These are phyloP conservation scores for Harpagifer antarcticus DNA, from an alignment of 2,797 vertebrate genomes.

Conservation along the genomic window DNA sequence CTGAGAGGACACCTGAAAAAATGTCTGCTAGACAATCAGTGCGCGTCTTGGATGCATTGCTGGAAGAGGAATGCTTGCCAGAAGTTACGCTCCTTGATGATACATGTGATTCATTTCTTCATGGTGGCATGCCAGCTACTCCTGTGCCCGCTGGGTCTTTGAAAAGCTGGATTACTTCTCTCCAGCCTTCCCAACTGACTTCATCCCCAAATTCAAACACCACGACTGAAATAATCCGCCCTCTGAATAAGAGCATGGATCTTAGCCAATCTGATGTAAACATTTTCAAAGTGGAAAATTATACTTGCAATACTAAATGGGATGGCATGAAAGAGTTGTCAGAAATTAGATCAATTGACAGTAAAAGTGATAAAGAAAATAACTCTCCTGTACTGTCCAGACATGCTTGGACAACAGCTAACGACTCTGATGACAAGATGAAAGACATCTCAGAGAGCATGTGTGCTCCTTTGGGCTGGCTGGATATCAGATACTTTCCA, in stretches of 20 bases:
- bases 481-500: constrained; percentile 49
- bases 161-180: constrained; percentile 15
- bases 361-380: neutral
- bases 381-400: constrained; percentile 2
- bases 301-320: constrained; percentile 10
- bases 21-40: neutral
- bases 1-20: constrained; percentile 3
- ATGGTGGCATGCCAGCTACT: constrained; percentile 9
- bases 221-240: neutral
- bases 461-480: neutral
- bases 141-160: constrained; percentile 9
- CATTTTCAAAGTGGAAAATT: neutral
- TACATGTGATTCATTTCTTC: constrained; percentile 32
- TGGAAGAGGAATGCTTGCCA: constrained; percentile 64
- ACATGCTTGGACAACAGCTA: neutral
- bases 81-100: constrained; percentile 64
- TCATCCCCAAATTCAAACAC: neutral
- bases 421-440: neutral
- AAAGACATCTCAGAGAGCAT: constrained; percentile 6
- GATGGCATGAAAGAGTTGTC: constrained; percentile 7
- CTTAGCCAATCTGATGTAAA: constrained; percentile 1
- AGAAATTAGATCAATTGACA: neutral
- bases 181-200: neutral
- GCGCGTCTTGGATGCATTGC: neutral
- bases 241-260: constrained; percentile 17